These are phyloP conservation scores for Nematopogon swammerdamellus DNA, from an alignment of 2,888 invertebrate species.

Conservation along the genomic window DNA sequence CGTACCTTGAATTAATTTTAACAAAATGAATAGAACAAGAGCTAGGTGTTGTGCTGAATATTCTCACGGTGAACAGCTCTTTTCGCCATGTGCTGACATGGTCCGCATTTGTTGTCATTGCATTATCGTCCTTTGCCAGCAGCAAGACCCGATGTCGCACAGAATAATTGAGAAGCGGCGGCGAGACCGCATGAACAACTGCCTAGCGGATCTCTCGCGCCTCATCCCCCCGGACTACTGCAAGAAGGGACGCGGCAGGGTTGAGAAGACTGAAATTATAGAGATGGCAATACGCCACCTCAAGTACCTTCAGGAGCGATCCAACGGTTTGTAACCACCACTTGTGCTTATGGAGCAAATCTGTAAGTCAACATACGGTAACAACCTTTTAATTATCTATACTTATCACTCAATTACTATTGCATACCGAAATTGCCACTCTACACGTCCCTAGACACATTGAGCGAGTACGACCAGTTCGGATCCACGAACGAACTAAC, in stretches of 20 bases:
- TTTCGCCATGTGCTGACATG: too few relatives aligned
- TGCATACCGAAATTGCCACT: constrained; percentile 5
- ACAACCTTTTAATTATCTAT: constrained; percentile 1
- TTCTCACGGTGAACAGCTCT: too few relatives aligned
- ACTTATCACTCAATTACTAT: neutral
- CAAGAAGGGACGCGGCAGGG: constrained; percentile 91
- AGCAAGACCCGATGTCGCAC: constrained; percentile 97
- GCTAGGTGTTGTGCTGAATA: too few relatives aligned
- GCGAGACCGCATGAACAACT: constrained; percentile 96
- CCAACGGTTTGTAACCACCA: constrained; percentile 37
- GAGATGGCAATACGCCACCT: constrained; percentile 97
- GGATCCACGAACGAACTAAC: too few relatives aligned
- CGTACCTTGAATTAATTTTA: too few relatives aligned
- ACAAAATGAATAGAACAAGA: too few relatives aligned
- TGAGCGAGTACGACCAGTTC: too few relatives aligned
- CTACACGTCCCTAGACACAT: too few relatives aligned
- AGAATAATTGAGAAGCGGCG: constrained; percentile 95
- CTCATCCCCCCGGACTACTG: constrained; percentile 91
- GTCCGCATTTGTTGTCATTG: neutral
- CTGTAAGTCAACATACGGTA: constrained; percentile 2
- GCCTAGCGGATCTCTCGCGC: constrained; percentile 88
- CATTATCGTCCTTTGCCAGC: constrained; percentile 16
- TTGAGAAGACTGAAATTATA: constrained; percentile 97
- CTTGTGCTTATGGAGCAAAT: constrained; percentile 11
- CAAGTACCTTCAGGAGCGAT: constrained; percentile 78